Base-by-base conservation (phyloP, 2,888 invertebrate species). In the Anodontia alba region DNA sequence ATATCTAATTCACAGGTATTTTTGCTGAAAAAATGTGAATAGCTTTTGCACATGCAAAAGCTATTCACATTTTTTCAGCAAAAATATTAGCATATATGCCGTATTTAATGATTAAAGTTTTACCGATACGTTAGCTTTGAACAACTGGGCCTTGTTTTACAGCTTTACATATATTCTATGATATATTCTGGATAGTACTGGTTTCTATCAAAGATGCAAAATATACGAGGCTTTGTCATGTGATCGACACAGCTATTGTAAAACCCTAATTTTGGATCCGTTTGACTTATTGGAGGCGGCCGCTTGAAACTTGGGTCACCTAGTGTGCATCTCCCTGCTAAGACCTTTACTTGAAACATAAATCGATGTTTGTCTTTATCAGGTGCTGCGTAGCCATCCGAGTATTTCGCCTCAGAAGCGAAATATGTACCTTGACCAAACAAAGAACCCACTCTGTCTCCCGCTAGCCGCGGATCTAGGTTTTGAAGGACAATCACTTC, bases 181-280 rank as follows among this genome's bases (percentile, higher is more conserved):
- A 92, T 71, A 78, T 92, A 91, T 78, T 93, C 92, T 0, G 92
- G 93, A 67, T 92, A 92, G 76, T 91, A 91, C 77, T 93, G 93
- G 23, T 90, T 87, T 26, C 82, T 80, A 67, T 91, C 88, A 84
- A 92, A 93, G 12, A 92, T 77, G 76, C 92, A 91, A 73, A 87
- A 92, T 43, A 93, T 90, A n/a, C 84, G 82, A 0, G 93, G 92
- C 33, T 78, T 80, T 1, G 72, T 71, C n/a, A 75, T 62, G 69
- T 89, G 78, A 69, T 93, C 92, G 8, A 92, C 92, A 69, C 91
- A 91, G n/a, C 90, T 83, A 74, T 93, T 91, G 66, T 83, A 91
- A 67, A 88, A 73, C 26, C 79, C 81, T 26, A 82, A 82, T 23
- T 33, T 38, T 2, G 84, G 83, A 20, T 86, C 80, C 1, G 57